Conservation (phyloP, 2,113 vertebrate genomes). For the Theropithecus gelada region DNA sequence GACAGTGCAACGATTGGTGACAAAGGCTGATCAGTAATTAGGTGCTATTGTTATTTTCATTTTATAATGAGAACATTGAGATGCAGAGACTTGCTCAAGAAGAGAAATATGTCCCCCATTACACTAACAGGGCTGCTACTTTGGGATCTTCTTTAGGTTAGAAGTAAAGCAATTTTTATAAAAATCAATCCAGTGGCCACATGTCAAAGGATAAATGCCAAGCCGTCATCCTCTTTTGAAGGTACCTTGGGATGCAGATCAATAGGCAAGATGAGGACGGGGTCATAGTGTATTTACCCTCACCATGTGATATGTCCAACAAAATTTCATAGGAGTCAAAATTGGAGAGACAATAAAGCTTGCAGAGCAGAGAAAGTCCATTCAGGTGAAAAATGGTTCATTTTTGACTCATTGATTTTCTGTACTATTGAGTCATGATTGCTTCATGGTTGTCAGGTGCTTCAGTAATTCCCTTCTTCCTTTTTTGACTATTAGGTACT, state of each 20-base stretch:
- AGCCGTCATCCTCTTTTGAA: neutral
- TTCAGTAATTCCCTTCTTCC: constrained; percentile 35
- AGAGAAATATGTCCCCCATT: neutral
- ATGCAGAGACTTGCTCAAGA: neutral
- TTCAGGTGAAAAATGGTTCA: neutral
- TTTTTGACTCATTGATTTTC: constrained; percentile 35
- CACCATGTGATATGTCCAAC: neutral
- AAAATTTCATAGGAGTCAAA: neutral
- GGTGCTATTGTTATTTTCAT: neutral
- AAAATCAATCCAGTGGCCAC: neutral
- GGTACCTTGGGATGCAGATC: neutral
- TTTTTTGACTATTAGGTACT: constrained; percentile 58
- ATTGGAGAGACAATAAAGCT: neutral
- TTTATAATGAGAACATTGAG: neutral
- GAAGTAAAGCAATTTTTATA: neutral
- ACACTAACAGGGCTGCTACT: neutral
- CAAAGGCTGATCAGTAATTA: neutral
- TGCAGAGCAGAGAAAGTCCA: neutral
- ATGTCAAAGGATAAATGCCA: neutral
- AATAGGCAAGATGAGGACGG: neutral
- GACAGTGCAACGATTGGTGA: neutral
- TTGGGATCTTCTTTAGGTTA: neutral
- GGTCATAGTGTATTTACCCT: neutral
- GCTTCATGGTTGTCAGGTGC: neutral
- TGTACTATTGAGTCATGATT: constrained; percentile 43